These are phyloP conservation scores for Drosophila meridiana DNA, from an alignment of 2,888 invertebrate genomes.

Conservation along the genomic window DNA sequence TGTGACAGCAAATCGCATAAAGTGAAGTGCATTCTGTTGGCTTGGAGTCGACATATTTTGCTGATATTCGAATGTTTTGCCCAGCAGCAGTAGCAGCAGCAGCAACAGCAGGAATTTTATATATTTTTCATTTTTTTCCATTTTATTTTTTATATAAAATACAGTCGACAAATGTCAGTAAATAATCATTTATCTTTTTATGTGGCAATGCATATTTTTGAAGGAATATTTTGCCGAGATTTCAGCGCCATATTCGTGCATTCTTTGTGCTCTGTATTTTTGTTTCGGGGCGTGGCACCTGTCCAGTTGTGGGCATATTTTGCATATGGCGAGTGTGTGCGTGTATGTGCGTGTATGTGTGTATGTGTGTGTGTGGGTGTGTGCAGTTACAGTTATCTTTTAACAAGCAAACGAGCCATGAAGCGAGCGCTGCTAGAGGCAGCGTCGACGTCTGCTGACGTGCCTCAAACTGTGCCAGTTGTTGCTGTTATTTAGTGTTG, in stretches of 20 bases:
- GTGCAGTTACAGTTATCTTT: constrained; percentile 62
- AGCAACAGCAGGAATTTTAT: background rate
- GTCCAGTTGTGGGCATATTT: constrained; percentile 61
- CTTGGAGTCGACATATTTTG: constrained; percentile 3
- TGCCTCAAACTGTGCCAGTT: constrained; percentile 54
- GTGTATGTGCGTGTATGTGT: constrained; percentile 16
- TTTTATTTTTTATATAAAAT: constrained; percentile 3
- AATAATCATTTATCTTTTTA: constrained; percentile 17
- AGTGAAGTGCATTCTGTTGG: constrained; percentile 1
- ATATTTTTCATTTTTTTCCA: background rate
- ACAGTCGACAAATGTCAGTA: constrained; percentile 18
- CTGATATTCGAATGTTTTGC: background rate
- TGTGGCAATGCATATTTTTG: constrained; percentile 15
- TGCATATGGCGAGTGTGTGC: constrained; percentile 44
- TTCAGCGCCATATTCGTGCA: constrained; percentile 21
- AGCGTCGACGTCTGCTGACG: constrained; percentile 43
- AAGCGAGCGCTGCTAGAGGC: constrained; percentile 45
- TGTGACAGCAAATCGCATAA: background rate
- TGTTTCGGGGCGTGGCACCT: constrained; percentile 20
- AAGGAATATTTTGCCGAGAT: constrained; percentile 20
- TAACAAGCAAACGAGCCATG: constrained; percentile 68
- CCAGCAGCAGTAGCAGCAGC: background rate
- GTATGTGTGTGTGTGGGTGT: constrained; percentile 22
- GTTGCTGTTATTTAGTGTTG: constrained; percentile 64
- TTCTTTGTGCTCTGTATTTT: background rate